A percentile compares a stretch with the other conserved stretches of the same genome.
phyloP scores from a whole-genome alignment of 2,888 invertebrate genomes.

The Drosophila histrio region DNA sequence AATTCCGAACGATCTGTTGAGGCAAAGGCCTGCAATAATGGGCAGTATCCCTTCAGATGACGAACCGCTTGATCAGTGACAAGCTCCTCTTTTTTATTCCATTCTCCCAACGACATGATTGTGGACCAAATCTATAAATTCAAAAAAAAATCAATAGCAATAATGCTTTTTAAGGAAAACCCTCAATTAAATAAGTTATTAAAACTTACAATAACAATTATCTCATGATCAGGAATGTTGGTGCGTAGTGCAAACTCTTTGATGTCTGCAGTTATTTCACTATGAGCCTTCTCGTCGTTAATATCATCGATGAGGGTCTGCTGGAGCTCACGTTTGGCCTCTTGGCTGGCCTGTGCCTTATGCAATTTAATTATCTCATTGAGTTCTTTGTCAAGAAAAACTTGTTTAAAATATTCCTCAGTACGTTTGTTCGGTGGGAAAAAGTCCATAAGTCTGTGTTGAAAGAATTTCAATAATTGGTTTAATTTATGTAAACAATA shows the following conservation, averaged over 20 bases:
- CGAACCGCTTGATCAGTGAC: slow-evolving; percentile 97
- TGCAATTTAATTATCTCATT: slow-evolving; percentile 92
- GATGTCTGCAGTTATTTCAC: slow-evolving; percentile 93
- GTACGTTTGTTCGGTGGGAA: slow-evolving; percentile 97
- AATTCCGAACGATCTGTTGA: slow-evolving; percentile 94
- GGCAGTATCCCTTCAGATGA: slow-evolving; percentile 93
- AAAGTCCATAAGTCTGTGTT: slow-evolving; percentile 92
- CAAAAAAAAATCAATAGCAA: neutral
- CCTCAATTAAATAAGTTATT: neutral
- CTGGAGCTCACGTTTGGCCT: slow-evolving; percentile 92
- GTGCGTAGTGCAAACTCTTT: slow-evolving; percentile 93
- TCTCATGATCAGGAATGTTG: slow-evolving; percentile 95
- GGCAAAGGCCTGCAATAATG: slow-evolving; percentile 94
- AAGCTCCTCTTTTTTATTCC: slow-evolving; percentile 99
- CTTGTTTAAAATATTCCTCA: slow-evolving; percentile 92
- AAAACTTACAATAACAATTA: slow-evolving; percentile 90
- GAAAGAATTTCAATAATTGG: neutral
- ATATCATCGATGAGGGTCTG: slow-evolving; percentile 93
- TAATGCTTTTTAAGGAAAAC: neutral
- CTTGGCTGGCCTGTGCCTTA: slow-evolving; percentile 93
- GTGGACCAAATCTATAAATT: slow-evolving; percentile 93
- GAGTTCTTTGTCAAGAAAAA: slow-evolving; percentile 92
- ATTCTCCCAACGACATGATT: slow-evolving; percentile 97
- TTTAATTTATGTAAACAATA: neutral
- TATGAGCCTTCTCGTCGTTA: slow-evolving; percentile 92